Percentiles rank a stretch among this genome's conserved stretches.
Evolutionary conservation across 2,113 vertebrate genomes (phyloP).

Genomic region (Ophthalmolycus amberensis): DNA sequence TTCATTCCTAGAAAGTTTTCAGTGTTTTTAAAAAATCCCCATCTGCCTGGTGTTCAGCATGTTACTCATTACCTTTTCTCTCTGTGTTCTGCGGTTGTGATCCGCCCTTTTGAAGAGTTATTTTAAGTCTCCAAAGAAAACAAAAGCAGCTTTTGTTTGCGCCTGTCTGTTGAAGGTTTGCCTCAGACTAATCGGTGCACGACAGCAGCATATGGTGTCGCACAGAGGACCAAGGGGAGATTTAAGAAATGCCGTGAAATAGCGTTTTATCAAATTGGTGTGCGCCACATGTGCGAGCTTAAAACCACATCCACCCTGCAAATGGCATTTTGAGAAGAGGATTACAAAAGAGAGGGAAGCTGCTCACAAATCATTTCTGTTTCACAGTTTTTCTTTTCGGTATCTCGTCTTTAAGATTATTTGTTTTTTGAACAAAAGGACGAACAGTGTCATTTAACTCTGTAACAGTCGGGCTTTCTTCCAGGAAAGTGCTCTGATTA

Average conservation of each 20-base stretch:
- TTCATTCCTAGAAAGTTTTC: constrained; percentile 27
- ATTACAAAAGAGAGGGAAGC: background rate
- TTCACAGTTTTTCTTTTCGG: background rate
- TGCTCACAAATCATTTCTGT: background rate
- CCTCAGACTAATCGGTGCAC: constrained; percentile 47
- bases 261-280: constrained; percentile 6
- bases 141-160: constrained; percentile 64
- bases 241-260: constrained; percentile 11
- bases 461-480: background rate
- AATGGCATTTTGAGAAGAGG: background rate
- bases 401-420: background rate
- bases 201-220: constrained; percentile 26
- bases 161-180: constrained; percentile 44
- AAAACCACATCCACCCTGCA: background rate
- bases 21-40: background rate
- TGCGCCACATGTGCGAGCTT: constrained; percentile 5
- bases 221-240: constrained; percentile 7
- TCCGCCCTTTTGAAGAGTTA: constrained; percentile 55
- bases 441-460: background rate
- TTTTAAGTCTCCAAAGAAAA: constrained; percentile 62
- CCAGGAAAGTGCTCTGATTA: background rate
- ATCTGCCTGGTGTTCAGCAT: constrained; percentile 6
- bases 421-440: background rate
- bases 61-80: constrained; percentile 46
- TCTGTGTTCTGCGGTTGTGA: constrained; percentile 38